Evolutionary conservation across 2,888 invertebrate species (phyloP).

Genomic region (Pomacea canaliculata): DNA sequence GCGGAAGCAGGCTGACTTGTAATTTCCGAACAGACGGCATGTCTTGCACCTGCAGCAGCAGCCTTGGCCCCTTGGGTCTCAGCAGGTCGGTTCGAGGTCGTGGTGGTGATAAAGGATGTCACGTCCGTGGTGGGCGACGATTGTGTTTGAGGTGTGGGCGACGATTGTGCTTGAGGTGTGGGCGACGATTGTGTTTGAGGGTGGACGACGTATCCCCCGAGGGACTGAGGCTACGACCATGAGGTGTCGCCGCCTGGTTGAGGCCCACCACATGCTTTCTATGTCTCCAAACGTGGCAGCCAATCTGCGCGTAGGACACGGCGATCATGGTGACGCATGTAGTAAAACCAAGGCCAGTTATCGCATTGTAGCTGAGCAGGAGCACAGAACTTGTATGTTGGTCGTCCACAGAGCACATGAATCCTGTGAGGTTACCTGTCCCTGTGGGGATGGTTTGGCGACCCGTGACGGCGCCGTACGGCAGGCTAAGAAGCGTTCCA

Average conservation of each 20-base stretch:
- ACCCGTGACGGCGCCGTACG: background rate
- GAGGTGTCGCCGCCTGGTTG: background rate
- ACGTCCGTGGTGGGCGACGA: no score
- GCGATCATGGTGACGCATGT: background rate
- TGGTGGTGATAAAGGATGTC: no score
- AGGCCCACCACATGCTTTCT: background rate
- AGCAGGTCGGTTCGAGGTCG: no score
- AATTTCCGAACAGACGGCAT: no score
- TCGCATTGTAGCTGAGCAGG: background rate
- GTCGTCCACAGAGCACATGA: constrained; percentile 11
- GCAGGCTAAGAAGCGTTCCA: background rate
- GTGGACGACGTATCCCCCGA: background rate
- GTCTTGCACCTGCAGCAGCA: no score
- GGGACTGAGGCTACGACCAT: background rate
- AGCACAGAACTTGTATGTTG: background rate
- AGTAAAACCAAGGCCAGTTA: constrained; percentile 3
- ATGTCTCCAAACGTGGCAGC: background rate
- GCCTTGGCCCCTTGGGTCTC: no score
- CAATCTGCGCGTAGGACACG: background rate
- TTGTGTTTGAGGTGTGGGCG: no score
- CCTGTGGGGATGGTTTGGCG: background rate
- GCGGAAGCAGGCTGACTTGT: no score
- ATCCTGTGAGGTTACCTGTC: background rate
- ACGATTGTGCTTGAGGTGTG: no score
- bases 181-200: no score